Base-by-base conservation (phyloP, 2,113 vertebrate species). In the Hystrix brachyura region DNA sequence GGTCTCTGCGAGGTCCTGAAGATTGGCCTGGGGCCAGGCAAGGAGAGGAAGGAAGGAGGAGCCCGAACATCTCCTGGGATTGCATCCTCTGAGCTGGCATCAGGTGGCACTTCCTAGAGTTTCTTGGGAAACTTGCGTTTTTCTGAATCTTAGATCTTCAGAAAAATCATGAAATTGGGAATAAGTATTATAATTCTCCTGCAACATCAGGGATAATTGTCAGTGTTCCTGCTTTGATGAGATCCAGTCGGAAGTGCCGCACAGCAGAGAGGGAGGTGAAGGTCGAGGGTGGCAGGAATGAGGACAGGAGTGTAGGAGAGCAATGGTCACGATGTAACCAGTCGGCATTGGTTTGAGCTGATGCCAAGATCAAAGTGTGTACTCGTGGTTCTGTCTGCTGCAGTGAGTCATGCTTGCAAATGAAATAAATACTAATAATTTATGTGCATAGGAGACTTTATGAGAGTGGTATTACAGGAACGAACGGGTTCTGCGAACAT, bases 31-130 rank as follows among this genome's bases (percentile, higher is more conserved):
- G 38, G 72, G 64, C 23, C 7, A 32, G 34, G 93, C 5, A 2
- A 80, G 65, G 43, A 43, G 18, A 38, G 4, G 34, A 21, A 25
- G 48, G 8, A 17, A 14, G 10, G 12, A 6, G 34, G 38, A 38
- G 46, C 32, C 10, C 7, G 38, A 18, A 3, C 0, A 0, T 34
- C 46, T 14, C 1, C n/a, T 11, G 7, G 19, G 25, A 34, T 1
- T 7, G 19, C 32, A 7, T 0, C 14, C 46, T 81, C 65, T 29
- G 53, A n/a, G 43, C 85, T n/a, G 8, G 15, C 32, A 8, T 51
- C 53, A 38, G 72, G 15, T 2, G 3, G 0, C 69, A 88, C 14
- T 67, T 32, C 46, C 71, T 69, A 34, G 18, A 3, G 5, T 18
- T 69, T 69, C 62, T 60, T n/a, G 4, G 59, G 51, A 86, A 81